Evolutionary conservation across 1,140 invertebrate genomes (phyloP), one percentile per base, ranked within the genome.

Genomic region (Melanaphis sacchari): DNA sequence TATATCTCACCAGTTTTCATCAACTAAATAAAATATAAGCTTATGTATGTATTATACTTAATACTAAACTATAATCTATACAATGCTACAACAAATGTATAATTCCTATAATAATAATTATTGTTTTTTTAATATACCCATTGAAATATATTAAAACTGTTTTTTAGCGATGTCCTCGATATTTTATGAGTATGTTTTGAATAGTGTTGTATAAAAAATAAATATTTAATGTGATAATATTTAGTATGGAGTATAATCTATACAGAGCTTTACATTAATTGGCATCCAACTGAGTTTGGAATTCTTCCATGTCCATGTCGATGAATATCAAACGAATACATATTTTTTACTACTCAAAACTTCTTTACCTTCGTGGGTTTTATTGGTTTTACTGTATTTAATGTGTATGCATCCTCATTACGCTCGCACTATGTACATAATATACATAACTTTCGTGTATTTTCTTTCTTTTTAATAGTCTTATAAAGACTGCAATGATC

Each of bases 281-380:
- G 91, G 91, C 91, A 52, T 40, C 91, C 91, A 52, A 93, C 91
- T 15, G 91, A 49, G 46, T 93, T 54, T 54, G 91, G 38, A 93
- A 84, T 93, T 91, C 66, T 91, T 82, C 66, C 66, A 82, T 91
- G 66, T 76, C 31, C 36, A 59, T 43, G 66, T 46, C 90, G 66
- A 84, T 38, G 43, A 81, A 84, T 82, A 84, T 49, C 43, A 49
- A 84, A 84, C n/a, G n/a, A 84, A 91, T 81, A 54, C 26, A 89
- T 54, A 52, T 89, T 52, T 88, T 36, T 46, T 87, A 38, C 8
- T 38, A 88, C 85, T 49, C 87, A 2, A 89, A 89, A 89, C 46
- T 88, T 76, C 59, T 18, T 76, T 76, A 76, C 31, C 59, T 76
- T 46, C 43, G 49, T 22, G 31, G 31, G 31, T 87, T 87, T 46